Conservation (phyloP, 2,113 vertebrate genomes). For the Axis porcinus region DNA sequence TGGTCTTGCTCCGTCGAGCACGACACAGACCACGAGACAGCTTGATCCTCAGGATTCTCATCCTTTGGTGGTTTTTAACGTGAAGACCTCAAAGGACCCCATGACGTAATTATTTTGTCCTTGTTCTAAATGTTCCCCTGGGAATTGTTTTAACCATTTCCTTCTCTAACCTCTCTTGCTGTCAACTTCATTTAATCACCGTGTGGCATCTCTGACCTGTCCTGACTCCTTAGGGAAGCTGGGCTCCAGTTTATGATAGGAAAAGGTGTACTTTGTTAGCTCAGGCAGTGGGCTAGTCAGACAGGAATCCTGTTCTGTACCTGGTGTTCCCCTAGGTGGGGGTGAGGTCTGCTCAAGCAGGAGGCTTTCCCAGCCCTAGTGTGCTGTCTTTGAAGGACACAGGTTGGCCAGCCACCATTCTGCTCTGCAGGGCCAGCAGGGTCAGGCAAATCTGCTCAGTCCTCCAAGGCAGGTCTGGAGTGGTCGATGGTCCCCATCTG, state of each 20-base stretch:
- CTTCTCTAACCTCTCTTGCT: slow-evolving; percentile 28
- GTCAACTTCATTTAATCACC: neutral
- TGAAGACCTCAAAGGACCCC: slow-evolving; percentile 53
- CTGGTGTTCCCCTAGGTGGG: neutral
- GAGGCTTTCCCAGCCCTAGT: neutral
- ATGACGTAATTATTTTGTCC: neutral
- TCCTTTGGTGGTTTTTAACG: slow-evolving; percentile 39
- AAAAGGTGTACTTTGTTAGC: neutral
- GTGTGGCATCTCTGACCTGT: neutral
- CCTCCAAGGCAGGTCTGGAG: neutral
- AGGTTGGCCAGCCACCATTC: neutral
- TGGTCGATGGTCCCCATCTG: neutral
- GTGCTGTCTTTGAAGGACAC: neutral
- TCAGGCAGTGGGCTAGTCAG: neutral
- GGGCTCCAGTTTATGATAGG: neutral
- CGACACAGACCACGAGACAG: slow-evolving; percentile 14
- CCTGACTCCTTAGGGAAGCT: neutral
- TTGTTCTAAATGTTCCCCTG: slow-evolving; percentile 11
- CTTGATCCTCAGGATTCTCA: slow-evolving; percentile 45
- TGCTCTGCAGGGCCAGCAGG: rapidly evolving
- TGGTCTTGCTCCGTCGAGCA: slow-evolving; percentile 44
- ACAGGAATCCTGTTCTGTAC: neutral
- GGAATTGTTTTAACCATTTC: slow-evolving; percentile 45
- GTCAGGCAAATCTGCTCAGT: rapidly evolving
- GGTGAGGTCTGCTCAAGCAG: neutral